Evolutionary conservation across 2,797 vertebrate genomes (phyloP).

Genomic region (Podarcis lilfordi): DNA sequence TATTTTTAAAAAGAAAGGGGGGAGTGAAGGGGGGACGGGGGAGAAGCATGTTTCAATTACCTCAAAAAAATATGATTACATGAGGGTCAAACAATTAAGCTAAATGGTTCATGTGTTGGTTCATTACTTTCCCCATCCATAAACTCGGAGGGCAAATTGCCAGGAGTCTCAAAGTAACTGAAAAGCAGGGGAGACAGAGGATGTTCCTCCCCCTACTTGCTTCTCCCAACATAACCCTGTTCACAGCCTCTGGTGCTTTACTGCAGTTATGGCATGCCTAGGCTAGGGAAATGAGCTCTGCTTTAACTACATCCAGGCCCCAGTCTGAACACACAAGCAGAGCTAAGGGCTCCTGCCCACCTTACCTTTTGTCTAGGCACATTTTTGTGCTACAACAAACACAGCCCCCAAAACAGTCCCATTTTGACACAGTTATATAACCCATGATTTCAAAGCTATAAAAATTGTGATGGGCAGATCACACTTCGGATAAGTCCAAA

Average conservation of each 20-base stretch:
- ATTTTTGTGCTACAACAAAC: neutral
- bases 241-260: neutral
- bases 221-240: neutral
- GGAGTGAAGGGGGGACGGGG: neutral
- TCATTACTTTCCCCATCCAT: neutral
- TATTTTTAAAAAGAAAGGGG: fast-evolving
- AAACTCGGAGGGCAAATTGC: neutral
- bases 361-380: neutral
- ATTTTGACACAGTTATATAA: no score
- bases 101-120: neutral
- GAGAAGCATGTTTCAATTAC: fast-evolving
- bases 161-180: neutral
- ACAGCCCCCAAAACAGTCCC: neutral
- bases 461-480: neutral
- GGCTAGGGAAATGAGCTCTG: neutral
- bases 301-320: neutral
- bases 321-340: neutral
- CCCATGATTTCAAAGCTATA: neutral
- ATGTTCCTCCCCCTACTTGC: neutral
- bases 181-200: neutral
- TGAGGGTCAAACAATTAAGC: constrained; percentile 35
- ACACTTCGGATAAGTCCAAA: neutral
- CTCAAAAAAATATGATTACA: neutral
- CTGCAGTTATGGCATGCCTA: neutral
- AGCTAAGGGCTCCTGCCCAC: neutral